Evolutionary conservation across 1,140 invertebrate species (phyloP).

Genomic region (Zeugodacus cucurbitae): DNA sequence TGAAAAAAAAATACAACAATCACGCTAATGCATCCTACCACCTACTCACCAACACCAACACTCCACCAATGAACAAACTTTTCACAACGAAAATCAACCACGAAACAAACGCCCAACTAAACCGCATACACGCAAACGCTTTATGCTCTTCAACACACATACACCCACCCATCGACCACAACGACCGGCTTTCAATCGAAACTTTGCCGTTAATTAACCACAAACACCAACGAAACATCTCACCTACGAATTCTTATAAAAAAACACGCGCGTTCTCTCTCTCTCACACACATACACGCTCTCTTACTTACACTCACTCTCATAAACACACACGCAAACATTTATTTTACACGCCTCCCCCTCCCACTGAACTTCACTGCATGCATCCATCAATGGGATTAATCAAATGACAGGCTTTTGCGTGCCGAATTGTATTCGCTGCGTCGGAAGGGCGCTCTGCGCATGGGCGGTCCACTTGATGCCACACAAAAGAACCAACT

Average conservation of each 20-base stretch:
- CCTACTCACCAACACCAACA: neutral
- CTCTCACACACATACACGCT: neutral
- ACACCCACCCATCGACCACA: neutral
- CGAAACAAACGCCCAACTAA: neutral
- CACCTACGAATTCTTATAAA: neutral
- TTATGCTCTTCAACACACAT: too few relatives aligned
- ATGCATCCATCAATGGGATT: neutral
- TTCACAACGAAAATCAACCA: neutral
- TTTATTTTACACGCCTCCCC: neutral
- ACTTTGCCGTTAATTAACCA: slow-evolving; percentile 9
- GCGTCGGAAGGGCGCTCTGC: slow-evolving; percentile 71
- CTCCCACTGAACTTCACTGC: neutral
- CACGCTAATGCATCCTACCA: neutral
- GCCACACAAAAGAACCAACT: slow-evolving; percentile 58
- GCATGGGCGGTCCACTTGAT: slow-evolving; percentile 61
- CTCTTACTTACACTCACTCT: neutral
- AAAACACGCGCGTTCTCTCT: neutral
- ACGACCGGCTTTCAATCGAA: neutral
- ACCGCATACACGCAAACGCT: neutral
- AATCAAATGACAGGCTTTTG: slow-evolving; percentile 68
- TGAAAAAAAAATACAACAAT: neutral
- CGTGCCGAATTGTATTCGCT: slow-evolving; percentile 74
- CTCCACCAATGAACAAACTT: neutral
- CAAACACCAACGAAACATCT: neutral
- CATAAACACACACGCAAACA: neutral